Percentiles rank a stretch among this genome's conserved stretches.
phyloP scores from a whole-genome alignment of 1,140 invertebrate genomes.

The Drosophila equinoxialis region DNA sequence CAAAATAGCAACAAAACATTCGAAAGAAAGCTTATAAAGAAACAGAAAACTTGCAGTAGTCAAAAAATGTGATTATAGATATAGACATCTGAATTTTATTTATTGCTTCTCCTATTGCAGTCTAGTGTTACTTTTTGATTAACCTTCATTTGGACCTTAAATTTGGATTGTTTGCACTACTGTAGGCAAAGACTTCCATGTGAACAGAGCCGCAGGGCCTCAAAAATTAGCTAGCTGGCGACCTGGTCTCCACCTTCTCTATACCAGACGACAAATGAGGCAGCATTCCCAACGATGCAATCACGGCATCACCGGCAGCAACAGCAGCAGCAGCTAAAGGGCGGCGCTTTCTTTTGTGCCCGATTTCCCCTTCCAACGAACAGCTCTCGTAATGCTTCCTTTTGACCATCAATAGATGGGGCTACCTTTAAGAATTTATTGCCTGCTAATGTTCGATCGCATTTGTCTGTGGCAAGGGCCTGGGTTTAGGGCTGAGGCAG shows the following conservation, averaged over 20 bases:
- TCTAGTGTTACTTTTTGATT: slow-evolving; percentile 6
- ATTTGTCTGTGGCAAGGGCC: slow-evolving; percentile 60
- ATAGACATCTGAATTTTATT: not conserved
- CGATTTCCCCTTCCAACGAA: not conserved
- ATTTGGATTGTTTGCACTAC: slow-evolving; percentile 11
- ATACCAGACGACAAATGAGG: slow-evolving; percentile 29
- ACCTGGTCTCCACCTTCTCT: slow-evolving; percentile 6
- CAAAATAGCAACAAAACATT: no score
- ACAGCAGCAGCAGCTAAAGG: not conserved
- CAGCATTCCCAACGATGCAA: slow-evolving; percentile 47
- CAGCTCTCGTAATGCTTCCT: not conserved
- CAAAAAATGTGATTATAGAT: no score
- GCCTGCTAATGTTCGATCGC: slow-evolving; percentile 72
- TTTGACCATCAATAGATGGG: slow-evolving; percentile 47
- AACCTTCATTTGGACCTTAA: not conserved
- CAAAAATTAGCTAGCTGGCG: slow-evolving; percentile 34
- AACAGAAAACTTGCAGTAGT: no score
- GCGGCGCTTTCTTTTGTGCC: slow-evolving; percentile 56
- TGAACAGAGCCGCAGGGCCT: not conserved
- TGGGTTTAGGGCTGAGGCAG: not conserved
- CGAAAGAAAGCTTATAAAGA: no score
- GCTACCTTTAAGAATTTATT: slow-evolving; percentile 75
- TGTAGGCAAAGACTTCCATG: not conserved
- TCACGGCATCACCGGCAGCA: slow-evolving; percentile 25
- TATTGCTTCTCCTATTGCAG: not conserved